These are phyloP conservation scores for Neuroscelio doddi DNA, from an alignment of 2,888 invertebrate genomes.

Conservation along the genomic window DNA sequence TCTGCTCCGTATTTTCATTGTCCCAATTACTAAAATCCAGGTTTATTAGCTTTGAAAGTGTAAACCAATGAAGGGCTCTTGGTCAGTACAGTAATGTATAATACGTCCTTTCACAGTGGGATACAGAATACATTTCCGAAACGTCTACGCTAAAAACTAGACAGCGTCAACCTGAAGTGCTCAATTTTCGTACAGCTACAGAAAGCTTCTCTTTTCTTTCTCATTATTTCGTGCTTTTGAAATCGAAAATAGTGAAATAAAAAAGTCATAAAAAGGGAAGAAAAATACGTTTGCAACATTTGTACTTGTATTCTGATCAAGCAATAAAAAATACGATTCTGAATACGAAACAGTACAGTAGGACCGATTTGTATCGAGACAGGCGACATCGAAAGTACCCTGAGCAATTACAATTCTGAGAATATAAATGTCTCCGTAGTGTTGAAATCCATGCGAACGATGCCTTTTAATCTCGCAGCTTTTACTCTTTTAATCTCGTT, in stretches of 20 bases:
- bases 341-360: background rate
- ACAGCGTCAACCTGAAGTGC: conserved; percentile 1
- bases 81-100: too few species aligned
- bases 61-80: conserved; percentile 10
- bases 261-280: background rate
- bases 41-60: conserved; percentile 7
- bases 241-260: background rate
- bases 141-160: conserved; percentile 20
- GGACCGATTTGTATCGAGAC: conserved; percentile 13
- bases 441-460: conserved; percentile 40
- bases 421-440: conserved; percentile 59
- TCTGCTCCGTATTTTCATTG: too few species aligned
- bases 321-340: conserved; percentile 9
- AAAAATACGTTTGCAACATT: conserved; percentile 11
- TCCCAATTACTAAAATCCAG: background rate
- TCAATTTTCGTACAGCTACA: background rate
- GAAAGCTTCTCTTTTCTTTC: conserved; percentile 14
- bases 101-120: too few species aligned
- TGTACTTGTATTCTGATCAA: conserved; percentile 3
- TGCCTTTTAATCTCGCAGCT: conserved; percentile 63
- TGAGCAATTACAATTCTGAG: conserved; percentile 57
- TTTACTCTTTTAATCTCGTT: conserved; percentile 62
- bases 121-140: conserved; percentile 5
- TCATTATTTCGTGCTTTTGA: conserved; percentile 4
- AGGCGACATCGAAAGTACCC: conserved; percentile 10